Percentiles rank a stretch among this genome's conserved stretches.
These are phyloP conservation scores for Nycticryphes semicollaris DNA, from an alignment of 2,113 vertebrate species.

Conservation along the genomic window DNA sequence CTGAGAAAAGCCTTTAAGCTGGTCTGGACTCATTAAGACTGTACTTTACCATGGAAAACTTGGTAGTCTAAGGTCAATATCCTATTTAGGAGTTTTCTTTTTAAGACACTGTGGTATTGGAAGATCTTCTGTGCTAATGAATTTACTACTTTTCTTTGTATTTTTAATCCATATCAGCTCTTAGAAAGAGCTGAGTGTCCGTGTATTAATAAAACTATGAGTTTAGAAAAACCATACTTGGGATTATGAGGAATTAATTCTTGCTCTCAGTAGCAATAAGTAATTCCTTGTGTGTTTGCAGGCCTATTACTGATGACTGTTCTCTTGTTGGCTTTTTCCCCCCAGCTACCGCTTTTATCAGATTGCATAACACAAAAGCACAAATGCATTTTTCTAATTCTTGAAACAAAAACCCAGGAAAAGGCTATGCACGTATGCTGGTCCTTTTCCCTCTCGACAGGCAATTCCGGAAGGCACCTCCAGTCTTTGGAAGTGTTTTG, in stretches of 20 bases:
- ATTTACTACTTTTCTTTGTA: not conserved
- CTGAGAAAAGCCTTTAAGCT: not conserved
- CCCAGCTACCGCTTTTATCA: not conserved
- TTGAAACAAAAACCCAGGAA: not conserved
- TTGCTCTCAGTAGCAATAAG: not conserved
- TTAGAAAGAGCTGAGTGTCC: not conserved
- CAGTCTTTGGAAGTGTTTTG: not conserved
- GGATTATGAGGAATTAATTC: not conserved
- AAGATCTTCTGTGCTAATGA: not conserved
- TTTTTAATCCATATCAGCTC: not conserved
- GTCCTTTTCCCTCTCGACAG: not conserved
- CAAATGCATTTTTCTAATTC: not conserved
- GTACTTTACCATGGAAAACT: not conserved
- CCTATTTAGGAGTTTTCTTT: not conserved
- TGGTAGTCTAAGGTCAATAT: not conserved
- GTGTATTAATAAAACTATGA: not conserved
- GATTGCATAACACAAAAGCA: not conserved
- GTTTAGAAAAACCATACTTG: not conserved
- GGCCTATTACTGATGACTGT: not conserved
- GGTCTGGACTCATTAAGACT: not conserved
- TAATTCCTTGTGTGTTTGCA: not conserved
- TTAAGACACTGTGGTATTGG: not conserved
- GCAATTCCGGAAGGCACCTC: not conserved
- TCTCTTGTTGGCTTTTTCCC: not conserved
- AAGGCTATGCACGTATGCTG: fast-evolving